Base-by-base conservation (phyloP, 2,888 invertebrate species). In the Synanthedon vespiformis region DNA sequence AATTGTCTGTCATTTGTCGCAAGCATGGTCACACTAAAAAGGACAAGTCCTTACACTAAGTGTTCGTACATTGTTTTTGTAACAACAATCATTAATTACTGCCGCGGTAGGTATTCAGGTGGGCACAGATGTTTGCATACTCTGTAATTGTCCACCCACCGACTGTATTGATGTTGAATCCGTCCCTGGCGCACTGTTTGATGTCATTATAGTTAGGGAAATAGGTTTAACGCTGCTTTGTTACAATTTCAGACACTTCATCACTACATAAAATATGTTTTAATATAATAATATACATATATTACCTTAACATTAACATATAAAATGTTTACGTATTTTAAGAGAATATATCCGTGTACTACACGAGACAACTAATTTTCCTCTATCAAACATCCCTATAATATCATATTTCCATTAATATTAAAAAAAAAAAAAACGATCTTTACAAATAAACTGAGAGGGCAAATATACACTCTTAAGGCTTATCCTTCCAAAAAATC, bases 71-170 rank as follows among this genome's bases (percentile, higher is more conserved):
- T 85, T 83, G 85, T 84, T 82, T 83, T 79, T 77, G 77, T 67
- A 63, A 59, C 64, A 67, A 64, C 70, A 65, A 72, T 70, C 74
- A 81, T 82, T 79, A 81, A 80, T 81, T 78, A 78, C 66, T 54
- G 16, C 51, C 50, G 50, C 50, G 50, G 50, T 50, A 50, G 68
- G 69, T 65, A 72, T 68, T 75, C 69, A 72, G 72, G 82, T 82
- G 82, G 83, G 82, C 77, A 68, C 70, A 71, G 74, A 74, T 79
- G 78, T 80, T 77, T 73, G 77, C 64, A 70, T 72, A 77, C 77
- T 74, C 70, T 62, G 72, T 78, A 79, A 82, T 80, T 73, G 80
- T 80, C 81, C 82, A 69, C 84, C 84, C 80, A 84, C 85, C 58
- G 52, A 51, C 44, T 58, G 56, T 67, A 68, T 65, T 65, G 65